Base-by-base conservation (phyloP, 2,888 invertebrate species). In the Herminia tarsipennalis region DNA sequence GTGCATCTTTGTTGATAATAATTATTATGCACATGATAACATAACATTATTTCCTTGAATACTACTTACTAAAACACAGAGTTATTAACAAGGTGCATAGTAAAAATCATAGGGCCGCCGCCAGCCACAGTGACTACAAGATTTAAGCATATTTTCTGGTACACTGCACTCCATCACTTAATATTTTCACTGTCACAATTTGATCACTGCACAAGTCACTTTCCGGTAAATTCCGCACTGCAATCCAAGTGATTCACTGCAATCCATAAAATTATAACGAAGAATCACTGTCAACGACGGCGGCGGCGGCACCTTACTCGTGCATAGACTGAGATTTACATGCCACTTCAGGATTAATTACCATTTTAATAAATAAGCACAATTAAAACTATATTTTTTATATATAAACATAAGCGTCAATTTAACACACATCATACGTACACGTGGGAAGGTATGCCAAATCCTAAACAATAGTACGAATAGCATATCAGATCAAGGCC, bases 161-260 rank as follows among this genome's bases (percentile, higher is more conserved):
- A 54, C 85, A 88, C 86, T 83, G 79, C 85, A 88, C 78, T 83
- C 72, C 73, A 68, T 71, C 72, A 74, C 72, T 66, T 59, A 59
- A 65, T 51, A 59, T 53, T 56, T 56, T 66, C 87, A 87, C 87
- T 83, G 74, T 75, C 85, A 88, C 86, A 79, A 73, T 71, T 76
- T 76, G 62, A 74, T 76, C 88, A 88, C 87, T 85, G 62, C 87
- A 88, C 87, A 83, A 53, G 76, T 80, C 89, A 84, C 83, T 80
- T 78, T 70, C 71, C 75, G 69, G 53, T 63, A 69, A 66, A 77
- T 73, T 79, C 84, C 84, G 82, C 90, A 91, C 91, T 91, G 90
- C 90, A 90, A 91, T 91, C 90, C 90, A 82, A 81, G 67, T 73
- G 59, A 76, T 76, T 76, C 90, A 91, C 90, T 91, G 90, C 90